phyloP scores from a whole-genome alignment of 2,113 vertebrate species.

The Alaudala cheleensis region DNA sequence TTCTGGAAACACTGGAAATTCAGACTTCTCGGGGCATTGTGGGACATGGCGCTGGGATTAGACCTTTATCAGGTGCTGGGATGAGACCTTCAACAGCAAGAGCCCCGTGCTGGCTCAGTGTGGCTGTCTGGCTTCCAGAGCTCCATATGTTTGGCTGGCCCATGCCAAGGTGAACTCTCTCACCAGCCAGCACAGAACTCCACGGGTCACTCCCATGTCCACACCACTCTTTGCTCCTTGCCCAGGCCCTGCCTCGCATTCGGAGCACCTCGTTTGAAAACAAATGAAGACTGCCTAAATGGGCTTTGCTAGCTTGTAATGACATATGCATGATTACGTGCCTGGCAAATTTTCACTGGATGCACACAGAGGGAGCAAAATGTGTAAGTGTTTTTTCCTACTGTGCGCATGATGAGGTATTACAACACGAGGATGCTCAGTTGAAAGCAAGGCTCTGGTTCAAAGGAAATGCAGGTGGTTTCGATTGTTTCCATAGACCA shows the following conservation, averaged over 20 bases:
- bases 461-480: slow-evolving; percentile 65
- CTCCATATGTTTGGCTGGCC: background rate
- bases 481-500: slow-evolving; percentile 40
- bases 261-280: background rate
- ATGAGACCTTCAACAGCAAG: background rate
- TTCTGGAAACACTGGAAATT: background rate
- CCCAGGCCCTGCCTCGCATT: background rate
- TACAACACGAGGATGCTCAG: slow-evolving; percentile 31
- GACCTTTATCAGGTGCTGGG: background rate
- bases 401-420: slow-evolving; percentile 60
- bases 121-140: background rate
- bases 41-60: background rate
- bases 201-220: accelerated
- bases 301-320: background rate
- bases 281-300: background rate
- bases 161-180: accelerated
- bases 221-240: background rate
- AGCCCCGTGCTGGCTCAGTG: background rate
- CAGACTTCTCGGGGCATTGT: background rate
- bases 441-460: slow-evolving; percentile 43
- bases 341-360: slow-evolving; percentile 48
- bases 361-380: slow-evolving; percentile 42
- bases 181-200: background rate
- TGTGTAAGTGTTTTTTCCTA: slow-evolving; percentile 48
- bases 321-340: slow-evolving; percentile 36